These are phyloP conservation scores for Yponomeuta malinellus DNA, from an alignment of 2,888 invertebrate genomes.

Conservation along the genomic window DNA sequence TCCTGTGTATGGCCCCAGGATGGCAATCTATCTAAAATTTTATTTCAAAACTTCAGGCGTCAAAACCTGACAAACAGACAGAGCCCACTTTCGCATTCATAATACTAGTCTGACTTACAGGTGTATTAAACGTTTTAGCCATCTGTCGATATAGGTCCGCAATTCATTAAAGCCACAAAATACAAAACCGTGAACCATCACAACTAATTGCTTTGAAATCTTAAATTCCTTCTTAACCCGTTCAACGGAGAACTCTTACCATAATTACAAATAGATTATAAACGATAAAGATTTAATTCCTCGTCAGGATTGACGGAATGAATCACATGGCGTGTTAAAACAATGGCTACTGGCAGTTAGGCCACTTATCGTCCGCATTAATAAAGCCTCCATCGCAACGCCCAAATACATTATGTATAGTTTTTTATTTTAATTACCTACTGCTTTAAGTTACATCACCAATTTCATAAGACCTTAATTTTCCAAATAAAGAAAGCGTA, in stretches of 20 bases:
- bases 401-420: slow-evolving; percentile 52
- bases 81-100: too few species aligned
- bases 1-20: too few species aligned
- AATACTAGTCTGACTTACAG: neutral
- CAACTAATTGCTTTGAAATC: neutral
- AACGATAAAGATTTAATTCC: slow-evolving; percentile 54
- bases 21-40: too few species aligned
- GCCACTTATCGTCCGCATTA: slow-evolving; percentile 60
- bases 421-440: slow-evolving; percentile 43
- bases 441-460: slow-evolving; percentile 31
- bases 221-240: neutral
- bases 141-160: too few species aligned
- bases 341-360: slow-evolving; percentile 68
- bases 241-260: slow-evolving; percentile 20
- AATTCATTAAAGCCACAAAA: neutral
- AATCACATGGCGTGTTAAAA: slow-evolving; percentile 61
- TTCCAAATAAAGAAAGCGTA: neutral
- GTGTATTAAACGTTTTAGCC: neutral
- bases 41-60: too few species aligned
- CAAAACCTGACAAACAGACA: too few species aligned
- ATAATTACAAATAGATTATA: slow-evolving; percentile 60
- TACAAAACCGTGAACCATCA: neutral
- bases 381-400: slow-evolving; percentile 59
- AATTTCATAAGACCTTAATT: slow-evolving; percentile 26
- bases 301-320: slow-evolving; percentile 35